Percentiles rank a stretch among this genome's conserved stretches.
These are phyloP conservation scores for Agrilus planipennis DNA, from an alignment of 1,140 invertebrate species.

Conservation along the genomic window DNA sequence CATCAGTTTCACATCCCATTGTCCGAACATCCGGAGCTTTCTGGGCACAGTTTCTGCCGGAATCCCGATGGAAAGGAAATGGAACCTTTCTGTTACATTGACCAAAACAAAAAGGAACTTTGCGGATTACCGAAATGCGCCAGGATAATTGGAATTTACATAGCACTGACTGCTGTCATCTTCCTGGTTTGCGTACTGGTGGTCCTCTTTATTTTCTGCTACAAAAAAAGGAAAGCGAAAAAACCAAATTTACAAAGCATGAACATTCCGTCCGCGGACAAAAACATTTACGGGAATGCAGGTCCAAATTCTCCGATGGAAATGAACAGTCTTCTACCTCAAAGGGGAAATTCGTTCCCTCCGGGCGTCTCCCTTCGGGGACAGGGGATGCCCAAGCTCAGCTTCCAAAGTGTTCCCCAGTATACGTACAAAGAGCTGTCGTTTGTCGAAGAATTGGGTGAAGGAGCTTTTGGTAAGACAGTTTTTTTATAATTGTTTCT, in stretches of 20 bases:
- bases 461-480: slow-evolving; percentile 82
- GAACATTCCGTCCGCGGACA: slow-evolving; percentile 55
- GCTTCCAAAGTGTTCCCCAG: slow-evolving; percentile 49
- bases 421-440: slow-evolving; percentile 68
- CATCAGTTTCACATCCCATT: slow-evolving; percentile 60
- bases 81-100: slow-evolving; percentile 88
- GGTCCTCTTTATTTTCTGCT: slow-evolving; percentile 39
- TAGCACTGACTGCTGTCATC: slow-evolving; percentile 37
- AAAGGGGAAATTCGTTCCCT: slow-evolving; percentile 30
- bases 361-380: slow-evolving; percentile 15
- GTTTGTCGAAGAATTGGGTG: slow-evolving; percentile 88
- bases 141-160: slow-evolving; percentile 49
- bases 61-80: slow-evolving; percentile 72
- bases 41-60: slow-evolving; percentile 79
- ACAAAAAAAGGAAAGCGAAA: slow-evolving; percentile 40
- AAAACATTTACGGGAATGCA: slow-evolving; percentile 62
- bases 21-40: slow-evolving; percentile 68
- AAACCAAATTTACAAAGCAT: slow-evolving; percentile 52
- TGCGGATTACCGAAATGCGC: slow-evolving; percentile 80
- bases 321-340: slow-evolving; percentile 60
- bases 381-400: slow-evolving; percentile 24
- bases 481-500: no score
- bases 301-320: slow-evolving; percentile 60
- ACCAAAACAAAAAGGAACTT: slow-evolving; percentile 55
- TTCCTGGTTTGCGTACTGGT: slow-evolving; percentile 29